Evolutionary conservation across 2,888 invertebrate species (phyloP).

Genomic region (Oxyscelio sp.): DNA sequence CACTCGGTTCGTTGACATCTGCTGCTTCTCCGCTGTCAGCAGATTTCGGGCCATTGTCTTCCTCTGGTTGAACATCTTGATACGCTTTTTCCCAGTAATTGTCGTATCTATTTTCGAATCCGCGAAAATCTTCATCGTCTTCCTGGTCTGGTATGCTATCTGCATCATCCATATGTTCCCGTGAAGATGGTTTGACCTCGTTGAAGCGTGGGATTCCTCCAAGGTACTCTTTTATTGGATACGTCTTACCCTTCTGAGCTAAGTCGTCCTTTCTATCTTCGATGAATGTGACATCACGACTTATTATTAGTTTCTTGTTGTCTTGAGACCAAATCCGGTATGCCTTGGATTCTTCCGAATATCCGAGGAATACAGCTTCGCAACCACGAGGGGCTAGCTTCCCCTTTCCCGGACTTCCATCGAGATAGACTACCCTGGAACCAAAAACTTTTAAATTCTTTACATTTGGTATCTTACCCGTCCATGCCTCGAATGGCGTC

Average conservation of each 20-base stretch:
- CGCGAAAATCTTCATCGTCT: not conserved
- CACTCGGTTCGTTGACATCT: not conserved
- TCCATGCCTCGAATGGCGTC: slow-evolving; percentile 48
- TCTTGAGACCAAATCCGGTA: slow-evolving; percentile 27
- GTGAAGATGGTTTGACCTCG: not conserved
- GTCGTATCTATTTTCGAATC: not conserved
- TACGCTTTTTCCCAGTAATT: not conserved
- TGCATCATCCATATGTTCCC: not conserved
- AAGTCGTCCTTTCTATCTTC: slow-evolving; percentile 2
- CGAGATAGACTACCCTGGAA: slow-evolving; percentile 9
- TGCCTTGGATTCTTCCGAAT: slow-evolving; percentile 34
- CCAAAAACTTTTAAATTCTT: slow-evolving; percentile 22
- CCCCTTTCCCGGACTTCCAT: slow-evolving; percentile 30
- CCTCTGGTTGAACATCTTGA: not conserved
- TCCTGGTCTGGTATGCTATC: not conserved
- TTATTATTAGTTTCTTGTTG: slow-evolving; percentile 20
- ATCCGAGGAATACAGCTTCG: slow-evolving; percentile 38
- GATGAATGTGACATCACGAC: slow-evolving; percentile 26
- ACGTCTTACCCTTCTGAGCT: not conserved
- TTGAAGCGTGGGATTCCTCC: not conserved
- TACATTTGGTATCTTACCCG: slow-evolving; percentile 8
- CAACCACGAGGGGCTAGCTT: slow-evolving; percentile 38
- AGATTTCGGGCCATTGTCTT: not conserved
- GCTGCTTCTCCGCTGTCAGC: not conserved
- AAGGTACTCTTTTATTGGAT: not conserved